phyloP scores from a whole-genome alignment of 2,113 vertebrate genomes.

The Ursus arctos region DNA sequence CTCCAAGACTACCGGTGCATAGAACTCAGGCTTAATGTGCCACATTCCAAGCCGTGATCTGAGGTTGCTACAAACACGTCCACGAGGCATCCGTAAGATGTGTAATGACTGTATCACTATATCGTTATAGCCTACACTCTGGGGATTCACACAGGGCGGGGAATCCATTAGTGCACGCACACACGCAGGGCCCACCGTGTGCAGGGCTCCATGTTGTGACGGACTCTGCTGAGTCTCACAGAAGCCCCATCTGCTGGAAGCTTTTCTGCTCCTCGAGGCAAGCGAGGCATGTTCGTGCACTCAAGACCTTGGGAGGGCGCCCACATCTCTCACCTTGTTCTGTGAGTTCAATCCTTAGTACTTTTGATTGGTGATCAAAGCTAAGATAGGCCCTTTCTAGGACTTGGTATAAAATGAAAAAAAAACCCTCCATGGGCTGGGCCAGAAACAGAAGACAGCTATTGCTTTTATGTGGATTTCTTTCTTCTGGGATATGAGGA shows the following conservation, averaged over 20 bases:
- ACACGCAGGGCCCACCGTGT: background rate
- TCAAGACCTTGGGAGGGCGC: background rate
- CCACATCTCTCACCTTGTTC: background rate
- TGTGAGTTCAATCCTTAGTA: background rate
- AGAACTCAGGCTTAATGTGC: background rate
- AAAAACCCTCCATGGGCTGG: background rate
- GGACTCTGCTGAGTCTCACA: rapidly evolving
- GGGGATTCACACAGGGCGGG: background rate
- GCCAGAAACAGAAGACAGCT: background rate
- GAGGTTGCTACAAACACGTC: background rate
- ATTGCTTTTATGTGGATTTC: background rate
- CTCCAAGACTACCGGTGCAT: background rate
- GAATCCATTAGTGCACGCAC: background rate
- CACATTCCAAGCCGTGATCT: background rate
- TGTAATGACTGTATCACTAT: background rate
- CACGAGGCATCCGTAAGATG: background rate
- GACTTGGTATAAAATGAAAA: background rate
- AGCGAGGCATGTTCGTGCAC: background rate
- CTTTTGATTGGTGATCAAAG: background rate
- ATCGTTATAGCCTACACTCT: rapidly evolving
- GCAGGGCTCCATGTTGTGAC: background rate
- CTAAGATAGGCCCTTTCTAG: background rate
- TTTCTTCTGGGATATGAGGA: background rate
- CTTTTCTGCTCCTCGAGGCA: background rate
- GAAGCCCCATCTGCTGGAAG: background rate